These are phyloP conservation scores for Mobula birostris DNA, from an alignment of 2,113 vertebrate species.

Conservation along the genomic window DNA sequence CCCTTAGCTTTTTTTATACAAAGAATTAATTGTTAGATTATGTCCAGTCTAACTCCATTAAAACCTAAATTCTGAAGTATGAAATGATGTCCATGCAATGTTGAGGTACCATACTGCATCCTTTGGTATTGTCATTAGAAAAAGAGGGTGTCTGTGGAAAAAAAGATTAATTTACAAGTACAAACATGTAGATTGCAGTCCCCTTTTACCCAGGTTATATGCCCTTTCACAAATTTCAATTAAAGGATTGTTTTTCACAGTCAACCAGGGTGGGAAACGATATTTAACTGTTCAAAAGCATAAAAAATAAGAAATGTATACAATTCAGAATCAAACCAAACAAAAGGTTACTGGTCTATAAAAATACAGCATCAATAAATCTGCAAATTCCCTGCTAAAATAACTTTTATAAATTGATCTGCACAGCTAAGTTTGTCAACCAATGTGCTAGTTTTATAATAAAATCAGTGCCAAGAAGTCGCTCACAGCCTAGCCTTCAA, in stretches of 20 bases:
- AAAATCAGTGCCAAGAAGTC: conserved; percentile 32
- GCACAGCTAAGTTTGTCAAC: conserved; percentile 36
- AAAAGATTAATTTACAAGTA: conserved; percentile 9
- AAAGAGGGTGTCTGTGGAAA: conserved; percentile 40
- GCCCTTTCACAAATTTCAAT: conserved; percentile 32
- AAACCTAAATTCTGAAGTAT: conserved; percentile 40
- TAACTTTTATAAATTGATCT: conserved; percentile 26
- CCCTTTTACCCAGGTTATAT: conserved; percentile 23
- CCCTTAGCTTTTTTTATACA: conserved; percentile 51
- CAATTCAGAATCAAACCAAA: conserved; percentile 32
- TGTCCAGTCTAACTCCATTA: conserved; percentile 54
- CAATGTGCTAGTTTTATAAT: conserved; percentile 31
- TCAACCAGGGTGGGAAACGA: conserved; percentile 12
- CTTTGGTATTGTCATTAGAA: conserved; percentile 49
- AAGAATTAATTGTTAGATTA: conserved; percentile 43
- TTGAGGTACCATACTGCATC: conserved; percentile 60
- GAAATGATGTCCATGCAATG: conserved; percentile 48
- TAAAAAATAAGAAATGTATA: conserved; percentile 15
- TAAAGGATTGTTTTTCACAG: conserved; percentile 37
- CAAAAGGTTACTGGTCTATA: conserved; percentile 30
- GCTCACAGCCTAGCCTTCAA: conserved; percentile 35
- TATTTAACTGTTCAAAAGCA: conserved; percentile 14
- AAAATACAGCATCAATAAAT: conserved; percentile 27
- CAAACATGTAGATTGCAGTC: conserved; percentile 20
- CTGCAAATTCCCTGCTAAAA: conserved; percentile 36